Evolutionary conservation across 1,140 invertebrate species (phyloP).

Genomic region (Drosophila kohkoa): DNA sequence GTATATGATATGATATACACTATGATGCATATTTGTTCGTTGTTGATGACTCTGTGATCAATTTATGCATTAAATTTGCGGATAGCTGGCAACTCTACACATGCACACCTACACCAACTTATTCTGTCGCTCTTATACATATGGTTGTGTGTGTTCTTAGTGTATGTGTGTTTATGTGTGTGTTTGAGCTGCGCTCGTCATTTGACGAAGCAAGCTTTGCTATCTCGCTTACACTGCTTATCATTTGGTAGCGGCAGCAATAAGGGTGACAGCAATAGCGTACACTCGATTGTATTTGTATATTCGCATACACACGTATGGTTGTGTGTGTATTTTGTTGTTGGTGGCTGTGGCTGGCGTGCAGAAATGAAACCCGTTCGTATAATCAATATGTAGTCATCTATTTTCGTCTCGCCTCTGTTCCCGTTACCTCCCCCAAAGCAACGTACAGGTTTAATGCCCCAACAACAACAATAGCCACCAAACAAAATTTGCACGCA

Average conservation of each 20-base stretch:
- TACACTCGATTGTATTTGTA: constrained; percentile 31
- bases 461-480: constrained; percentile 24
- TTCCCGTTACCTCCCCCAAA: constrained; percentile 18
- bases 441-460: constrained; percentile 45
- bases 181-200: constrained; percentile 26
- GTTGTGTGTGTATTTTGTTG: constrained; percentile 16
- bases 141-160: not conserved
- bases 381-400: constrained; percentile 79
- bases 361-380: constrained; percentile 70
- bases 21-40: not conserved
- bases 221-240: constrained; percentile 25
- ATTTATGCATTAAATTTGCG: constrained; percentile 20
- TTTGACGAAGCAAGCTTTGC: constrained; percentile 28
- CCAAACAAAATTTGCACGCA: constrained; percentile 59
- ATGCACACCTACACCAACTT: constrained; percentile 16
- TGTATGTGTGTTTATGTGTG: constrained; percentile 20
- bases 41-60: constrained; percentile 1
- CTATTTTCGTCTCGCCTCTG: constrained; percentile 41
- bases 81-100: constrained; percentile 38
- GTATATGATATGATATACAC: not conserved
- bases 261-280: constrained; percentile 38
- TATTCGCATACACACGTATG: constrained; percentile 29
- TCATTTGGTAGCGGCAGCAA: not conserved
- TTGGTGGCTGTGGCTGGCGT: constrained; percentile 48
- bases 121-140: constrained; percentile 30